These are phyloP conservation scores for Morpho deidamia DNA, from an alignment of 2,888 invertebrate species.

Conservation along the genomic window DNA sequence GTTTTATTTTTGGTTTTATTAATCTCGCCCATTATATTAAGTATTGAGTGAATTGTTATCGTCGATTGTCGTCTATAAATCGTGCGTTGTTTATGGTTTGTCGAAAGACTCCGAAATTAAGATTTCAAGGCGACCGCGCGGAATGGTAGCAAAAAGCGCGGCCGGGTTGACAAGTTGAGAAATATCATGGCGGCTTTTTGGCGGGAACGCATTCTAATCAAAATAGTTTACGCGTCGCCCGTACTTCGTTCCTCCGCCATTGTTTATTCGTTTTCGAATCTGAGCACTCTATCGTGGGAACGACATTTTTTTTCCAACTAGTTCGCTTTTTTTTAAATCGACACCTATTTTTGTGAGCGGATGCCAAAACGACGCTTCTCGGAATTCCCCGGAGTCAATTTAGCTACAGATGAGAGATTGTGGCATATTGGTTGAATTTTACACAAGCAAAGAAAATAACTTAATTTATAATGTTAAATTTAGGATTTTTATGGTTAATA, in stretches of 20 bases:
- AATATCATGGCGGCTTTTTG: conserved; percentile 64
- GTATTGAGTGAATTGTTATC: conserved; percentile 43
- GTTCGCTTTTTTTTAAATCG: conserved; percentile 25
- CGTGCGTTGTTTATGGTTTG: conserved; percentile 41
- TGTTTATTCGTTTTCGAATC: conserved; percentile 32
- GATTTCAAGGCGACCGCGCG: conserved; percentile 65
- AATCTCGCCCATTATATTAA: no score
- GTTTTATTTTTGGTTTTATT: no score
- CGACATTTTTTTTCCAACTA: conserved; percentile 14
- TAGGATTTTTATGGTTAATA: no score
- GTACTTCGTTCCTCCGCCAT: conserved; percentile 34
- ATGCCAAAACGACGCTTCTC: conserved; percentile 13
- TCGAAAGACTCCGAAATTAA: conserved; percentile 61
- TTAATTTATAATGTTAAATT: no score
- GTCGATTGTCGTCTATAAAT: conserved; percentile 60
- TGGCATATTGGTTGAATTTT: neutral
- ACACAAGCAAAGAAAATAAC: neutral
- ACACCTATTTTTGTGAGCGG: conserved; percentile 28
- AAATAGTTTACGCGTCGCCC: conserved; percentile 73
- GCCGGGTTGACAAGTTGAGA: conserved; percentile 65
- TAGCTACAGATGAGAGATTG: neutral
- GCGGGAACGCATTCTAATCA: conserved; percentile 74
- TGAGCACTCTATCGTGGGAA: conserved; percentile 32
- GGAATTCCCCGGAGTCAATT: conserved; percentile 9
- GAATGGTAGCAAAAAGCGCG: conserved; percentile 62